Conservation (phyloP, 1,140 invertebrate genomes). For the Nephila pilipes region DNA sequence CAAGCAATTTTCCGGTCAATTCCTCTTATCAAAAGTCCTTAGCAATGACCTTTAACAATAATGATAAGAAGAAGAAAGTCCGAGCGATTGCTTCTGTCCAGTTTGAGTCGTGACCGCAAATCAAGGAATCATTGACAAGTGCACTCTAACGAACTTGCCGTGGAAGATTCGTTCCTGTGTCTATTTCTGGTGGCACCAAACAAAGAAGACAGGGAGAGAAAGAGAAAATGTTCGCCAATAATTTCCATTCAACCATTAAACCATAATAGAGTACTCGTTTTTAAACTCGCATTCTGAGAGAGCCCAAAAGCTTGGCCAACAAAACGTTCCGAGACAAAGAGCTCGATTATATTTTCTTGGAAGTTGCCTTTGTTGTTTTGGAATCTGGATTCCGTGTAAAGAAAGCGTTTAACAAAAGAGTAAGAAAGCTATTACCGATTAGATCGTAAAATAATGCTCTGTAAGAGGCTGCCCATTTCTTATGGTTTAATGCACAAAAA, state of each 20-base stretch:
- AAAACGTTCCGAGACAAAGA: background rate
- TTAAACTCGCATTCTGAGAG: background rate
- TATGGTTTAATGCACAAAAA: background rate
- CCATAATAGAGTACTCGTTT: slow-evolving; percentile 30
- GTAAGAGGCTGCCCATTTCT: slow-evolving; percentile 14
- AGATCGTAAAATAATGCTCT: slow-evolving; percentile 6
- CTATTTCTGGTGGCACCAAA: background rate
- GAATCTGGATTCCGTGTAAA: slow-evolving; percentile 16
- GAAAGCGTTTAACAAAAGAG: background rate
- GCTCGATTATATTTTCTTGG: slow-evolving; percentile 11
- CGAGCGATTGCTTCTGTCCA: background rate
- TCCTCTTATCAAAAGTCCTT: background rate
- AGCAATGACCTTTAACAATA: slow-evolving; percentile 27
- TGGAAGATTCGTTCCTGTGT: background rate
- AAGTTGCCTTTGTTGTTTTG: slow-evolving; percentile 2
- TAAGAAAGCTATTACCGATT: background rate
- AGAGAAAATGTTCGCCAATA: background rate
- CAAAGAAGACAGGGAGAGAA: background rate
- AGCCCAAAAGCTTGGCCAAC: background rate
- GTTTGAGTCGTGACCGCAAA: slow-evolving; percentile 14
- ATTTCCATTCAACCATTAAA: slow-evolving; percentile 23
- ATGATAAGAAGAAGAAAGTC: slow-evolving; percentile 10
- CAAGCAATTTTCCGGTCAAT: background rate
- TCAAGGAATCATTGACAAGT: slow-evolving; percentile 31
- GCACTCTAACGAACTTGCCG: slow-evolving; percentile 8